Percentiles rank a stretch among this genome's conserved stretches.
Evolutionary conservation across 2,888 invertebrate genomes (phyloP).

Genomic region (Halictus ligatus): DNA sequence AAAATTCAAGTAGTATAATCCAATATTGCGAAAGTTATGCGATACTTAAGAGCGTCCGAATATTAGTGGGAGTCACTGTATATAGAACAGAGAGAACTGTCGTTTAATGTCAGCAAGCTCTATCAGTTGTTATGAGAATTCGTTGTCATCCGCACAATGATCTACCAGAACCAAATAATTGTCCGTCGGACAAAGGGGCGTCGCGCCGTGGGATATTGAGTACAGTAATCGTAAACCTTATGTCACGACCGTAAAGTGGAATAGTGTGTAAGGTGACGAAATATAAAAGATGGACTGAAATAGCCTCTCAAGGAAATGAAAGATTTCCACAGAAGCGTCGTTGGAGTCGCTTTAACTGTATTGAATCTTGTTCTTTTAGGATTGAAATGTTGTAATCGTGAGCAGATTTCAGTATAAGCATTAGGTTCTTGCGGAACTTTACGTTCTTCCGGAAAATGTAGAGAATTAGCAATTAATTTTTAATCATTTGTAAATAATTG

Average conservation of each 20-base stretch:
- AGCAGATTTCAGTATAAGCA: too few relatives aligned
- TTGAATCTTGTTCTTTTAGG: neutral
- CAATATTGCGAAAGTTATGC: too few relatives aligned
- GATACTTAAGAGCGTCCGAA: too few relatives aligned
- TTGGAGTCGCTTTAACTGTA: neutral
- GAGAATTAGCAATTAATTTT: too few relatives aligned
- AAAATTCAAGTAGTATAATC: too few relatives aligned
- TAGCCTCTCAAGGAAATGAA: slow-evolving; percentile 13
- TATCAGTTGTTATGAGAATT: slow-evolving; percentile 14
- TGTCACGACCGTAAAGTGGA: slow-evolving; percentile 32
- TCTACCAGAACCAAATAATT: slow-evolving; percentile 30
- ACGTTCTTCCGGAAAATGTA: too few relatives aligned
- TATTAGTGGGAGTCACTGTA: too few relatives aligned
- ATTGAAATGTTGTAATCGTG: neutral
- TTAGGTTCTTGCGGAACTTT: too few relatives aligned
- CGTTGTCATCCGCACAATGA: slow-evolving; percentile 15
- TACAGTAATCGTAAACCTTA: slow-evolving; percentile 18
- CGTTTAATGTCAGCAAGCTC: neutral
- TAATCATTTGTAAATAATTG: too few relatives aligned
- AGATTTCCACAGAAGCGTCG: neutral
- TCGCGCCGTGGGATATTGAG: slow-evolving; percentile 3
- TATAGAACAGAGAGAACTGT: neutral
- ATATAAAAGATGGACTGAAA: slow-evolving; percentile 44
- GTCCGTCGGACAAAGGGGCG: slow-evolving; percentile 13
- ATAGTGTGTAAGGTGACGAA: slow-evolving; percentile 37